Evolutionary conservation across 2,797 vertebrate species (phyloP).

Genomic region (Sarcoramphus papa): DNA sequence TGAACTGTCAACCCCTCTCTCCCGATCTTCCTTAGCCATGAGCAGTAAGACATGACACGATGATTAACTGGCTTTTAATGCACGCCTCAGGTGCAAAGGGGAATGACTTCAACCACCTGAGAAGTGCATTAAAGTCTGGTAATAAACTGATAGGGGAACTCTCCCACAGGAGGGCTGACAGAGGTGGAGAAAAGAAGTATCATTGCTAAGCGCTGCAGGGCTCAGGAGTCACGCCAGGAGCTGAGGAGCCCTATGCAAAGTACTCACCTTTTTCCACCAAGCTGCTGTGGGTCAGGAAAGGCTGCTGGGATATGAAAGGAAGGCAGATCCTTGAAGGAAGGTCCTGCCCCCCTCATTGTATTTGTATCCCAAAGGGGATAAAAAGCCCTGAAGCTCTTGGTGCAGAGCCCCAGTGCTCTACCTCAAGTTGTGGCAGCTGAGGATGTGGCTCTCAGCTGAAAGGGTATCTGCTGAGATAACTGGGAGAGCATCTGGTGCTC

Average conservation of each 20-base stretch:
- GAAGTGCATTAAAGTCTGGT: background rate
- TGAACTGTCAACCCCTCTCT: background rate
- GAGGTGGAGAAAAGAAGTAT: background rate
- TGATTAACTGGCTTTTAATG: background rate
- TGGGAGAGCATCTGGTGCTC: background rate
- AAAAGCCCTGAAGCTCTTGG: background rate
- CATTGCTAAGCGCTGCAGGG: background rate
- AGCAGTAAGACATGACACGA: background rate
- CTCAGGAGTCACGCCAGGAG: background rate
- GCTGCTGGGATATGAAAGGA: background rate
- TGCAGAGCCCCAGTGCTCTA: background rate
- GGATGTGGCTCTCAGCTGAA: background rate
- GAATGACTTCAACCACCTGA: background rate
- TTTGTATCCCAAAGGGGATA: background rate
- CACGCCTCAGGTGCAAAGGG: background rate
- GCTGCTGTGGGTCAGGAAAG: background rate
- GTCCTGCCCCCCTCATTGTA: background rate
- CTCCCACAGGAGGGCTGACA: background rate
- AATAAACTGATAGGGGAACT: background rate
- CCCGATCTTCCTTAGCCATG: background rate
- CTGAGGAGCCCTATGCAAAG: background rate
- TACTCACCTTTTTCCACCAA: background rate
- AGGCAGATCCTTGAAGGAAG: background rate
- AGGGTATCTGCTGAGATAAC: background rate
- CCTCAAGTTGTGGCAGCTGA: background rate